Base-by-base conservation (phyloP, 2,113 vertebrate species). In the Albula goreensis region DNA sequence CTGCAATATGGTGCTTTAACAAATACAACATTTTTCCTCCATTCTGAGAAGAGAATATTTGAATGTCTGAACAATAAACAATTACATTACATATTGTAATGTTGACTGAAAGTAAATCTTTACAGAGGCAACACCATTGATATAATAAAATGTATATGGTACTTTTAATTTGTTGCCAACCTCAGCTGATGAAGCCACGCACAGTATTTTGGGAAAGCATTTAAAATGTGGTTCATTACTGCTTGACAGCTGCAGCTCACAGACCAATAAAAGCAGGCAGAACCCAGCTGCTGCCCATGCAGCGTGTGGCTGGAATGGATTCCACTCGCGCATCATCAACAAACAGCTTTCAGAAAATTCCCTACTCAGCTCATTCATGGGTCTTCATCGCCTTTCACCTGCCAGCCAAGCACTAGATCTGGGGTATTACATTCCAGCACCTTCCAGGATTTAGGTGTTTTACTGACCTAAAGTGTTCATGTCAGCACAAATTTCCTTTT, bases 191-290 rank as follows among this genome's bases (percentile, higher is more conserved):
- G 15, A 50, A 50, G 17, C 17, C 50, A 49, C 13, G 12, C 78
- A 49, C 8, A 50, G 41, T n/a, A n/a, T 50, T 17, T 50, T 50
- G 41, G 12, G 78, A 15, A 13, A 17, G 78, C 49, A 41, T 80
- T 80, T 80, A 19, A 80, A 80, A 80, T 80, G 50, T 80, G 22
- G 22, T 80, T 19, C 78, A 50, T 49, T 80, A 80, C 13, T 48
- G 41, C 15, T 50, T 6, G 50, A 80, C 22, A 80, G 13, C 41
- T 49, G 13, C 78, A 50, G 49, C 19, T 1, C 78, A 50, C 2
- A 19, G 78, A 19, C 25, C 41, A 48, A 50, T 80, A 80, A 80
- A 49, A 50, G 78, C 78, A 80, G 11, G 48, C 22, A 80, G 50
- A 50, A 80, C 4, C 12, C 50, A 80, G 78, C 50, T 80, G 50